Evolutionary conservation across 2,888 invertebrate genomes (phyloP).

Genomic region (Thalpophila matura): DNA sequence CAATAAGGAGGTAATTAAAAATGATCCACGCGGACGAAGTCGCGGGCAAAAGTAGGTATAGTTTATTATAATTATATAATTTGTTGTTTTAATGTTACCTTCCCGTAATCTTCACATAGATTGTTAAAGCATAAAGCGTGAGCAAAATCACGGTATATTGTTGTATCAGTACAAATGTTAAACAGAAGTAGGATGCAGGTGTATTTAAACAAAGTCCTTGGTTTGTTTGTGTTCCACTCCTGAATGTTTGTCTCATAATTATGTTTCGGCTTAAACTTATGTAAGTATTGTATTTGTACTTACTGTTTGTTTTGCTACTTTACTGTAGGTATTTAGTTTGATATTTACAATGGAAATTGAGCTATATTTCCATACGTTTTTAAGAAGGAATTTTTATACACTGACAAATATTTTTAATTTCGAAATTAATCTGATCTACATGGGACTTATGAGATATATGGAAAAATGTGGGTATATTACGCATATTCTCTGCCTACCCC

Average conservation of each 20-base stretch:
- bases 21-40: too few species aligned
- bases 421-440: too few species aligned
- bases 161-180: conserved; percentile 12
- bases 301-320: conserved; percentile 31
- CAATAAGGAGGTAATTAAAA: too few species aligned
- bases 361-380: neutral
- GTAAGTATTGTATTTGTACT: conserved; percentile 5
- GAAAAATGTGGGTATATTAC: too few species aligned
- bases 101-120: too few species aligned
- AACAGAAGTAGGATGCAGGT: conserved; percentile 50
- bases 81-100: too few species aligned
- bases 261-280: conserved; percentile 28
- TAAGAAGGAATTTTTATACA: too few species aligned
- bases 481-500: too few species aligned
- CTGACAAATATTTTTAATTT: too few species aligned
- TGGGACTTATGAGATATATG: too few species aligned
- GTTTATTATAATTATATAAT: too few species aligned
- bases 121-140: neutral
- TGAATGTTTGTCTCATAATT: conserved; percentile 50
- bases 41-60: too few species aligned
- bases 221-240: conserved; percentile 45
- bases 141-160: neutral
- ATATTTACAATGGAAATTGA: neutral
- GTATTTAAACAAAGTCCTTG: conserved; percentile 40
- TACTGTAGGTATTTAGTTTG: conserved; percentile 5